These are phyloP conservation scores for Ara ararauna DNA, from an alignment of 2,797 vertebrate species.

Conservation along the genomic window DNA sequence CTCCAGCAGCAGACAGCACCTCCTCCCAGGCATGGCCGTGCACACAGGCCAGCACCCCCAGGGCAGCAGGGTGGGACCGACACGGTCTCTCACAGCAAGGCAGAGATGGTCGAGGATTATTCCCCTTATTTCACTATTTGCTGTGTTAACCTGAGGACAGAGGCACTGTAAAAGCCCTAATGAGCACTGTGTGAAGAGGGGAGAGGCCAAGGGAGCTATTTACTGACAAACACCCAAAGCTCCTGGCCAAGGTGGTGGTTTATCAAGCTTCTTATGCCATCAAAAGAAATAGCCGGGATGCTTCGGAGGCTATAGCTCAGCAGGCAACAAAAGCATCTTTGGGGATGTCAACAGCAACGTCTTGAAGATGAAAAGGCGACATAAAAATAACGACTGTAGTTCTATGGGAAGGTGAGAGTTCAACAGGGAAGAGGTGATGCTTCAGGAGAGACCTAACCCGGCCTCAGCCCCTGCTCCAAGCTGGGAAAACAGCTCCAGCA, in stretches of 20 bases:
- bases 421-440: neutral
- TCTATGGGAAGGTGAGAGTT: neutral
- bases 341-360: neutral
- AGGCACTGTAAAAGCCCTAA: neutral
- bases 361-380: neutral
- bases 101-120: neutral
- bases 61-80: neutral
- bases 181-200: accelerated
- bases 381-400: neutral
- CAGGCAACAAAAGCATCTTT: neutral
- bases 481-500: neutral
- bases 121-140: neutral
- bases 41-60: neutral
- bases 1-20: neutral
- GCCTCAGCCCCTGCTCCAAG: neutral
- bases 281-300: neutral
- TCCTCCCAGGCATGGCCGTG: accelerated
- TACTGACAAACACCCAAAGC: neutral
- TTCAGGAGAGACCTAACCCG: neutral
- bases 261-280: neutral
- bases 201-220: neutral
- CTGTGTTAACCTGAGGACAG: neutral
- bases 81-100: accelerated
- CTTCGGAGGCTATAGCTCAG: neutral
- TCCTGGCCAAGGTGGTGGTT: neutral